Base-by-base conservation (phyloP, 2,888 invertebrate genomes). In the Anorthoa munda region DNA sequence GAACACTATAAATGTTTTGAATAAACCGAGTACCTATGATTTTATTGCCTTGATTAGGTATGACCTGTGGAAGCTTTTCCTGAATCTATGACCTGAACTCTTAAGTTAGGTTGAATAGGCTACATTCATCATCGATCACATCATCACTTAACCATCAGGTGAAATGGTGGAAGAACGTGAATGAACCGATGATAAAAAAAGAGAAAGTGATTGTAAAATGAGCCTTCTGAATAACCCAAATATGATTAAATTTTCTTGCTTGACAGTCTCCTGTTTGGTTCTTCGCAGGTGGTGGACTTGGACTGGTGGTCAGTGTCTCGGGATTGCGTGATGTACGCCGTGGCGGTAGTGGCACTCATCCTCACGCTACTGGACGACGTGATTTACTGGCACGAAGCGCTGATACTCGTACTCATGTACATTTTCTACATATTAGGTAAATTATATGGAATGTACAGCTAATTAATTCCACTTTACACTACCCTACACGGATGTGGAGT, bases 241-340 rank as follows among this genome's bases (percentile, higher is more conserved):
- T 39, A 39, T 39, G 39, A 39, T 39, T 39, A 1, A 39, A 39
- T 39, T 39, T 58, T 45, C 46, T 71, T 2, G 50, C 55, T 45
- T 70, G 45, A 58, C 31, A 66, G 88, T 56, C n/a, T 55, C 51
- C 13, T 66, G 31, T 15, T 31, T 58, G 53, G 45, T 0, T 21
- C 7, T 13, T 65, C 48, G n/a, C 89, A 98, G 98, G 96, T 97
- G 39, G 94, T 98, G 81, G 96, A 97, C 65, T 92, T 98, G 86
- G 97, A 98, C 92, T 98, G 98, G 98, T 98, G 98, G 98, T 97
- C 98, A 2, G 97, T 98, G 66, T 97, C 97, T 13, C 96, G 98
- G 71, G 98, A 98, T 92, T 97, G 97, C 88, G 87, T 97, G 78
- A 97, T 98, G 94, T 98, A 98, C 89, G 97, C 97, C 2, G 91